phyloP scores from a whole-genome alignment of 2,113 vertebrate species.

The Cryptotis parvus region DNA sequence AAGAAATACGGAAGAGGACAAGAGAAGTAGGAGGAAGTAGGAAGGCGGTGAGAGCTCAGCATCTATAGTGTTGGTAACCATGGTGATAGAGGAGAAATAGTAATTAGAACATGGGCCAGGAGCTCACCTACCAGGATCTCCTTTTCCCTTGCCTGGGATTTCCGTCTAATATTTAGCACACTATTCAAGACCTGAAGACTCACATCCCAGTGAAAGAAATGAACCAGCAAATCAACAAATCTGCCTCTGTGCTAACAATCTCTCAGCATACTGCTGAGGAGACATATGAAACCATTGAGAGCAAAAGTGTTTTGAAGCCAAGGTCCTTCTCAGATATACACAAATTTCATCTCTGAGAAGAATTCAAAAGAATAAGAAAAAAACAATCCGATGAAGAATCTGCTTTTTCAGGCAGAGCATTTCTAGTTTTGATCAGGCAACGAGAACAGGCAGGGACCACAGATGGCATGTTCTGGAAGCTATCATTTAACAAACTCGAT shows the following conservation, averaged over 20 bases:
- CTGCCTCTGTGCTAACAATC: constrained; percentile 11
- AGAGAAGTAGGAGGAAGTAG: not conserved
- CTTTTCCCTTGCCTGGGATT: not conserved
- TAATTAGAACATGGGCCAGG: not conserved
- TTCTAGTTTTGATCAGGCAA: constrained; percentile 68
- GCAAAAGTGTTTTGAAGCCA: constrained; percentile 20
- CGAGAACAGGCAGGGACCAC: constrained; percentile 33
- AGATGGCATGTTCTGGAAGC: constrained; percentile 70
- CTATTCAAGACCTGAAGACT: not conserved
- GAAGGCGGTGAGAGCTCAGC: not conserved
- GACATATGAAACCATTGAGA: not conserved
- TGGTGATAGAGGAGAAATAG: not conserved
- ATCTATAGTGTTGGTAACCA: constrained; percentile 43
- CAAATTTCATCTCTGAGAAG: constrained; percentile 72
- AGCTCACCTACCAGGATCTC: not conserved
- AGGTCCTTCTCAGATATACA: constrained; percentile 32
- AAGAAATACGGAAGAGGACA: not conserved
- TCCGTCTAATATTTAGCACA: constrained; percentile 16
- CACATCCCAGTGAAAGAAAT: not conserved
- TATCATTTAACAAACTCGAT: constrained; percentile 42
- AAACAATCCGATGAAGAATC: constrained; percentile 66
- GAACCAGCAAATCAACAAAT: constrained; percentile 23
- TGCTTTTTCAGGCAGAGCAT: constrained; percentile 59
- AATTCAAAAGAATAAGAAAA: constrained; percentile 73
- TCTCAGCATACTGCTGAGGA: not conserved